Conservation (phyloP, 2,113 vertebrate species). For the Myodes glareolus region DNA sequence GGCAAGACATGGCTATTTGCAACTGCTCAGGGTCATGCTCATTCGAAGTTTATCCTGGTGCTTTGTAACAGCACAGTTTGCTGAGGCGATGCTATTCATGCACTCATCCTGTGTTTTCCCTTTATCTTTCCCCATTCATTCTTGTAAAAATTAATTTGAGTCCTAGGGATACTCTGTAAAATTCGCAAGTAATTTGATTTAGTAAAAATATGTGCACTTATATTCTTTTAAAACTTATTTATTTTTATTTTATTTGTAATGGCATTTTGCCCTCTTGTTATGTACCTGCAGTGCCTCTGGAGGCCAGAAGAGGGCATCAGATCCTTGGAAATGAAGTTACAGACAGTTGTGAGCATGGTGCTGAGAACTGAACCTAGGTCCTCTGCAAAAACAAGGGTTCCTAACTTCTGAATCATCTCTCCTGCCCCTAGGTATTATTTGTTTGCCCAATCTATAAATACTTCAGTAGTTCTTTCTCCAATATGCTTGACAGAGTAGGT, state of each 20-base stretch:
- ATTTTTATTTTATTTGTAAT: neutral
- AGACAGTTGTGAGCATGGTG: neutral
- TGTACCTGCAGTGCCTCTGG: neutral
- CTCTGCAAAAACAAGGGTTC: neutral
- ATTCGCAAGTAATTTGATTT: neutral
- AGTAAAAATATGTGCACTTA: constrained; percentile 17
- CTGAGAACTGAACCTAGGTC: neutral
- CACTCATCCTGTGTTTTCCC: constrained; percentile 2
- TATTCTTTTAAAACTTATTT: neutral
- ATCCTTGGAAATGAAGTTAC: neutral
- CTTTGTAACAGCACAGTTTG: constrained; percentile 45
- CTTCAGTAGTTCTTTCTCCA: constrained; percentile 29
- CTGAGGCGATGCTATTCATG: neutral
- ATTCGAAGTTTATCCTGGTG: constrained; percentile 52
- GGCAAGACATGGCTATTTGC: constrained; percentile 55
- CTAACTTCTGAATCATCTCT: neutral
- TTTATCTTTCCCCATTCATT: constrained; percentile 10
- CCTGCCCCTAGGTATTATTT: neutral
- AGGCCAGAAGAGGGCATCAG: neutral
- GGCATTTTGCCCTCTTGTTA: neutral
- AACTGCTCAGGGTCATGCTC: constrained; percentile 58
- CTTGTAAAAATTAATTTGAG: constrained; percentile 30
- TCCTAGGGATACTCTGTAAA: constrained; percentile 35
- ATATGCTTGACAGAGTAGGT: neutral
- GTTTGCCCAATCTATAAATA: neutral